Conservation (phyloP, 1,140 invertebrate species). For the Brachionus sp. region DNA sequence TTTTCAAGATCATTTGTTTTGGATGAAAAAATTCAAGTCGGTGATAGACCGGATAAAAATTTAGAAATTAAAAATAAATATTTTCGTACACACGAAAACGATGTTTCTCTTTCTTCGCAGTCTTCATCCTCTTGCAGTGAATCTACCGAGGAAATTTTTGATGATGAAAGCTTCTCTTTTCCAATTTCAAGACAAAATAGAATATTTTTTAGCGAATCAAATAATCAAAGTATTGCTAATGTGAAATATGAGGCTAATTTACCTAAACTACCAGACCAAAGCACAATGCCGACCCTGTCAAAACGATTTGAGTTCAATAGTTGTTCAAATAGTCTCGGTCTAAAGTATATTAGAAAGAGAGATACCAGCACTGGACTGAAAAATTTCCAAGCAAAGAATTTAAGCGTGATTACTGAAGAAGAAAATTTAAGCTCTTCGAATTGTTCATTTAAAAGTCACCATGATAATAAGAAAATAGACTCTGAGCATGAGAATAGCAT, state of each 20-base stretch:
- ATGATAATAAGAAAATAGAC: background rate
- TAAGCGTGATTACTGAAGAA: conserved; percentile 33
- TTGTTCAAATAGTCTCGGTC: background rate
- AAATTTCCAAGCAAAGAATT: conserved; percentile 8
- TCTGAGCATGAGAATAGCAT: background rate
- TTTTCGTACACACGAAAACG: background rate
- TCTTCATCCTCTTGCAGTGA: background rate
- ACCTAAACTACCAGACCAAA: background rate
- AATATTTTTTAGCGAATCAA: conserved; percentile 8
- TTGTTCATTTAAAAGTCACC: background rate
- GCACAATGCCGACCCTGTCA: background rate
- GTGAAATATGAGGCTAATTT: conserved; percentile 24
- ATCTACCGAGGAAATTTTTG: background rate
- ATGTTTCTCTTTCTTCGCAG: background rate
- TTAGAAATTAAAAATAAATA: background rate
- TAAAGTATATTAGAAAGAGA: conserved; percentile 1
- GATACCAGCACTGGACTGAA: background rate
- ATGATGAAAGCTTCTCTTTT: background rate
- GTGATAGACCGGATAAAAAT: conserved; percentile 26
- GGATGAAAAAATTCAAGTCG: background rate
- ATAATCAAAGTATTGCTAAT: background rate
- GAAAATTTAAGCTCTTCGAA: background rate
- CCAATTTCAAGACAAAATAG: conserved; percentile 16
- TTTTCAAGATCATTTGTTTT: background rate
- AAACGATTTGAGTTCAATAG: background rate